Percentiles rank a stretch among this genome's conserved stretches.
Evolutionary conservation across 1,140 invertebrate genomes (phyloP).

Genomic region (Musca domestica): DNA sequence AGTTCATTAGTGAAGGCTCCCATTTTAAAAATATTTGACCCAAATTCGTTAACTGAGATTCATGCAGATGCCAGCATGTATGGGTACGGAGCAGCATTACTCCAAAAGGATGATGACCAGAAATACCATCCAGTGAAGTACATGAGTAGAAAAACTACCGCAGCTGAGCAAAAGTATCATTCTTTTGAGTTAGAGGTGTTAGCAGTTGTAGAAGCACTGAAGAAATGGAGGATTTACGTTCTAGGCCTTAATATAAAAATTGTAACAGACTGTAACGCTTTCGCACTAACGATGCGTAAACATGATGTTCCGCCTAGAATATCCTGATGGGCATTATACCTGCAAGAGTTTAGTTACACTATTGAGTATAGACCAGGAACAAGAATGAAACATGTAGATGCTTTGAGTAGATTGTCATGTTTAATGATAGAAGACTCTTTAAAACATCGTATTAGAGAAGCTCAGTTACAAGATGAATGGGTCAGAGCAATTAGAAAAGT

Average conservation of each 20-base stretch:
- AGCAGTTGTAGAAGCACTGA: constrained; percentile 26
- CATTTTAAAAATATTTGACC: no score
- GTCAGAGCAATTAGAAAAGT: neutral
- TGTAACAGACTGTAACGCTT: constrained; percentile 31
- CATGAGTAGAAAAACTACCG: constrained; percentile 33
- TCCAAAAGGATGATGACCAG: no score
- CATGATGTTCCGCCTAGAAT: constrained; percentile 26
- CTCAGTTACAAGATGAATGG: neutral
- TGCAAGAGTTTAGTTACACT: constrained; percentile 27
- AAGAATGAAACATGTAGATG: constrained; percentile 24
- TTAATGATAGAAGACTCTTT: no score
- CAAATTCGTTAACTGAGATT: no score
- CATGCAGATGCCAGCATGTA: no score
- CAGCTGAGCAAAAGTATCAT: constrained; percentile 35
- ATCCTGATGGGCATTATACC: constrained; percentile 23
- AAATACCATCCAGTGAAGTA: constrained; percentile 16
- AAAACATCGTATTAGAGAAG: neutral
- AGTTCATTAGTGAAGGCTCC: no score
- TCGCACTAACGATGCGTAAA: constrained; percentile 27
- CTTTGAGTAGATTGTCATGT: constrained; percentile 8
- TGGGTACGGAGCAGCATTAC: no score
- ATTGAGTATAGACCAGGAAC: constrained; percentile 28
- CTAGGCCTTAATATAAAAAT: constrained; percentile 26
- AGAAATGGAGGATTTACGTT: constrained; percentile 29
- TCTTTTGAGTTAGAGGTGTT: constrained; percentile 38